Base-by-base conservation (phyloP, 2,888 invertebrate species). In the Morinoia aosen region DNA sequence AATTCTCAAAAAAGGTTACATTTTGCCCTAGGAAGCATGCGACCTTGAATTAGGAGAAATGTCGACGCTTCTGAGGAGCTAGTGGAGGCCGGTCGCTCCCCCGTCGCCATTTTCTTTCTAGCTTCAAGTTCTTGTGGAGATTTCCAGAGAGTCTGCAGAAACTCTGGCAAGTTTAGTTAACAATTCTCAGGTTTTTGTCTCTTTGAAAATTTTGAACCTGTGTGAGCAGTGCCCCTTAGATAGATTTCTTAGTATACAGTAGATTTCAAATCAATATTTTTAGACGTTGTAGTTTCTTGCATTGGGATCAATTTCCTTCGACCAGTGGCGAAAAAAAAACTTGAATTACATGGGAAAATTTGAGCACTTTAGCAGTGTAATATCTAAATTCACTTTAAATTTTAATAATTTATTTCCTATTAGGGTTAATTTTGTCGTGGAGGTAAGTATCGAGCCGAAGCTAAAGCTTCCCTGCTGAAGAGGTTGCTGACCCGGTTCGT, bases 71-170 rank as follows among this genome's bases (percentile, higher is more conserved):
- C 76, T 33, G 19, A 8, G 76, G 25, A 10, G 25, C 19, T 48
- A 39, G 39, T 48, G 14, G 90, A 40, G 90, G 90, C 90, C 40
- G 39, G 90, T 90, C 40, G 90, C 40, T 90, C 90, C 90, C n/a
- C 16, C 48, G 90, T 48, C 90, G 90, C 90, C 90, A 90, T 90
- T 90, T 90, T 90, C 40, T 90, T 90, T 48, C 48, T 90, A 90
- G 40, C 19, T 40, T 16, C 76, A 33, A 76, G 76, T 76, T 76
- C 76, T 76, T 76, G 25, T 33, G 25, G 25, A 76, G 33, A 76
- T 33, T 33, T 76, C 33, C 19, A 76, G 76, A 33, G 76, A 16
- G 16, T 76, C 76, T 76, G 76, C 76, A 76, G 76, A 33, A 76
- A 76, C 76, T 76, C 33, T 76, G 33, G 19, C 76, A 12, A 61